Evolutionary conservation across 2,888 invertebrate species (phyloP), one percentile per base, ranked within the genome.

Genomic region (Cantharis flavilabris): DNA sequence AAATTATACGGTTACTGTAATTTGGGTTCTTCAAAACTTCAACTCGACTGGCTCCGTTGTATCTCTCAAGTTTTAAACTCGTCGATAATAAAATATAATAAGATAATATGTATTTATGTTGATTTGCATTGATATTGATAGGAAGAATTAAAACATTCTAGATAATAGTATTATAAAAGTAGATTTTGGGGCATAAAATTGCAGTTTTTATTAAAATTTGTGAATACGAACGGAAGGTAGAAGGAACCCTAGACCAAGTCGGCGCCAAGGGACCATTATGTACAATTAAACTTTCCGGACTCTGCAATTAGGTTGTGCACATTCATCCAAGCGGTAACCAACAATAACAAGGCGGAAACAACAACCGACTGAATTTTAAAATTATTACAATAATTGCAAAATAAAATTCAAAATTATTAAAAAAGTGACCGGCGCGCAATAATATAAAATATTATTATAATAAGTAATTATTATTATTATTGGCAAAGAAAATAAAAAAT

Each of bases 261-360:
- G 80, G 80, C 80, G 80, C 80, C 80, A 79, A 70, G 18, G 67
- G 74, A 49, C 80, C 80, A 80, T 80, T 80, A 80, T 76, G 26
- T 70, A 69, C 80, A 80, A 80, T 80, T 80, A 80, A 80, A 78
- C 78, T 72, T 75, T 74, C 78, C 79, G 73, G 73, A 76, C 76
- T 78, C 74, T 76, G 70, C 80, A 80, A 80, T 80, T 80, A 79
- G 72, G 74, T 33, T 71, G 75, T 77, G 79, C 79, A 76, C 80
- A 79, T 75, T 75, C 78, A 78, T 74, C 76, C 69, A 71, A 80
- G 76, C 78, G 78, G 76, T 65, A 74, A 80, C 71, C 70, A 71
- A 76, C 75, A 79, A 72, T 76, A 62, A 62, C 62, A 72, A 67
- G 72, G 72, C 69, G 72, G 76, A 26, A 72, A 69, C 72, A 76